Percentiles rank a stretch among this genome's conserved stretches.
Conservation (phyloP, 1,140 invertebrate species). For the Brachionus rotundiformis region DNA sequence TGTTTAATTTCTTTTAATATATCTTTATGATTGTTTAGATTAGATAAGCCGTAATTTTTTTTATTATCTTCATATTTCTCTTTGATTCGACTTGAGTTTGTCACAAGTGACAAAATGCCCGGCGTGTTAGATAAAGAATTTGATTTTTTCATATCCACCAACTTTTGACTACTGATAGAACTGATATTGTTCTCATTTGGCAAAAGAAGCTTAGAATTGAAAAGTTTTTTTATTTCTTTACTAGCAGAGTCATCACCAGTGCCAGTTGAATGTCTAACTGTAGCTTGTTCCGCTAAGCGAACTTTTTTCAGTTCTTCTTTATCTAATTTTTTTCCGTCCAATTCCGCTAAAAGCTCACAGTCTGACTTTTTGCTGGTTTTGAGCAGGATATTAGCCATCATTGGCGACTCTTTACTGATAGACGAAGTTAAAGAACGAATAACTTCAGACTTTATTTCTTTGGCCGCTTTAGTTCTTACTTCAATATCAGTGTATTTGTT, state of each 20-base stretch:
- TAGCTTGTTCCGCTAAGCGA: constrained; percentile 26
- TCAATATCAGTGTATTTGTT: constrained; percentile 7
- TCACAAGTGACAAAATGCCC: neutral
- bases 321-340: constrained; percentile 25
- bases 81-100: constrained; percentile 12
- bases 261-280: neutral
- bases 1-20: constrained; percentile 41
- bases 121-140: constrained; percentile 1
- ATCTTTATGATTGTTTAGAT: constrained; percentile 27
- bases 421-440: constrained; percentile 35
- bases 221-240: constrained; percentile 34
- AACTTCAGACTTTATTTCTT: constrained; percentile 30
- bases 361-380: constrained; percentile 45
- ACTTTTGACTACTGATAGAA: constrained; percentile 26
- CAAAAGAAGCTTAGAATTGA: constrained; percentile 39
- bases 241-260: neutral
- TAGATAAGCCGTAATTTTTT: constrained; percentile 25
- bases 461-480: neutral
- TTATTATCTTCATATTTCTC: constrained; percentile 39
- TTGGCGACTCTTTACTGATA: constrained; percentile 17
- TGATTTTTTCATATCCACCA: constrained; percentile 37
- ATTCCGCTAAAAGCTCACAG: neutral
- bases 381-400: constrained; percentile 23
- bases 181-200: constrained; percentile 34
- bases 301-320: constrained; percentile 40